Evolutionary conservation across 2,113 vertebrate genomes (phyloP).

Genomic region (Heloderma charlesbogerti): DNA sequence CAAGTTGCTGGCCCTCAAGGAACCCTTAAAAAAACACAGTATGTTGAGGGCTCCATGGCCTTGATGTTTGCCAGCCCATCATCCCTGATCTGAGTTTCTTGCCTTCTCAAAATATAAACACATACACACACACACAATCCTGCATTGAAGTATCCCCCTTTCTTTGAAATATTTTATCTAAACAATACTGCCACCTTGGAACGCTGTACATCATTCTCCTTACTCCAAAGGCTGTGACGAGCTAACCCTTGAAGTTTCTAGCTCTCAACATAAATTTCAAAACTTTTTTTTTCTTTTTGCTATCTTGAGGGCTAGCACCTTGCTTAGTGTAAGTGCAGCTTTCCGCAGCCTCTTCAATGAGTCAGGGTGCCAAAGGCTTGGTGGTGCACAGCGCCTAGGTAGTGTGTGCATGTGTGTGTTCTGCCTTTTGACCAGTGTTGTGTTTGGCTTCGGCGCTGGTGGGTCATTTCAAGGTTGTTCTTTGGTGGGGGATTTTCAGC

Average conservation of each 20-base stretch:
- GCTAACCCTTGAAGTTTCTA: background rate
- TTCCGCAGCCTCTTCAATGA: background rate
- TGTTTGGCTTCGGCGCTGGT: accelerated
- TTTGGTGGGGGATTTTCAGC: conserved; percentile 56
- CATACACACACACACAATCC: too few relatives aligned
- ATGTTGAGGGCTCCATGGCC: too few relatives aligned
- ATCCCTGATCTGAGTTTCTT: too few relatives aligned
- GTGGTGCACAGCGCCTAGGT: background rate
- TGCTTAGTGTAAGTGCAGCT: background rate
- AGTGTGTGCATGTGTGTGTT: background rate
- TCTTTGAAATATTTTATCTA: background rate
- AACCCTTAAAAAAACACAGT: too few relatives aligned
- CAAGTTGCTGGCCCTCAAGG: too few relatives aligned
- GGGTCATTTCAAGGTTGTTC: conserved; percentile 52
- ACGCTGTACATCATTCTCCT: background rate
- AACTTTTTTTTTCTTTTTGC: background rate
- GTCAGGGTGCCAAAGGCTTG: background rate
- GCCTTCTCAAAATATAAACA: too few relatives aligned
- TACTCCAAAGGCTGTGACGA: background rate
- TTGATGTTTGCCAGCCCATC: too few relatives aligned
- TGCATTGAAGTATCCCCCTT: background rate
- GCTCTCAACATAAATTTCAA: background rate
- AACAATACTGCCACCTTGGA: background rate
- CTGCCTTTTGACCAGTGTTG: background rate
- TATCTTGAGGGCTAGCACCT: background rate